Conservation (phyloP, 2,888 invertebrate genomes). For the Cacoxenus indagator region DNA sequence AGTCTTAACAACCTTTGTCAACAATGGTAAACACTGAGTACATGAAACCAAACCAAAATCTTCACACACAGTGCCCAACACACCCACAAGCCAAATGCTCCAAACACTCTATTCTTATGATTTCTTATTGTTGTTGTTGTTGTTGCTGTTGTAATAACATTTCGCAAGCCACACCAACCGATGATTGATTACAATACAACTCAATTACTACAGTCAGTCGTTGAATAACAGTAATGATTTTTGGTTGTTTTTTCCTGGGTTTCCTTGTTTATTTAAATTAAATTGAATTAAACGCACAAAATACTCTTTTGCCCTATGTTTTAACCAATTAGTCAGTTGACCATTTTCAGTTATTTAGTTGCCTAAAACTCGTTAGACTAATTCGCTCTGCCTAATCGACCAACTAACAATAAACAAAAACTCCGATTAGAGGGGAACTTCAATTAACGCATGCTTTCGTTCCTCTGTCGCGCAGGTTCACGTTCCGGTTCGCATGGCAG, state of each 20-base stretch:
- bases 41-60: background rate
- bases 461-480: background rate
- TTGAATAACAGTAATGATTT: background rate
- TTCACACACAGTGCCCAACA: background rate
- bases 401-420: background rate
- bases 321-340: background rate
- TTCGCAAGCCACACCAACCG: background rate
- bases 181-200: background rate
- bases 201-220: background rate
- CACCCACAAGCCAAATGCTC: background rate
- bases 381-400: background rate
- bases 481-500: conserved; percentile 78
- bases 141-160: background rate
- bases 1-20: background rate
- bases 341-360: background rate
- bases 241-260: background rate
- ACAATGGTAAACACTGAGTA: too few species aligned
- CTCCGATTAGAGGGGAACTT: background rate
- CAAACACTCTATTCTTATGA: background rate
- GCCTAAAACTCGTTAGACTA: background rate
- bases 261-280: background rate
- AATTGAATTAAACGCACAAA: conserved; percentile 8
- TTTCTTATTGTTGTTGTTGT: conserved; percentile 1
- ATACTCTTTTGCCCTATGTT: background rate
- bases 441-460: background rate